Evolutionary conservation across 2,888 invertebrate species (phyloP), one percentile per base, ranked within the genome.

Genomic region (Phania funesta): DNA sequence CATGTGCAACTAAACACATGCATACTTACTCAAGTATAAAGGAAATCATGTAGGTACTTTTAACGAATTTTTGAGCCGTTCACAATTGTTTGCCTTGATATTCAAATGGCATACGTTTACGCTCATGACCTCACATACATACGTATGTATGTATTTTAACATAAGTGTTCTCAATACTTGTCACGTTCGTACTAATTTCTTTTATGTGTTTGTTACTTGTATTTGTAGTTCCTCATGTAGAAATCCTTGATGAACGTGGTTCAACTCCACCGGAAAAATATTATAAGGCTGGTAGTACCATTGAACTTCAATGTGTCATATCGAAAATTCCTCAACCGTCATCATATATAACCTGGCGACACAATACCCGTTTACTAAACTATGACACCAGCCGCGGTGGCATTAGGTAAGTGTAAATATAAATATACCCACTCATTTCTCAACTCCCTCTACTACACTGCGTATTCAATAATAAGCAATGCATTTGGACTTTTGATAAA

Each of bases 211-310:
- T 65, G 4, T 38, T 64, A 64, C 52, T 60, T 82, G 70, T 48
- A 29, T 70, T 85, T 74, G 50, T 93, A 96, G 96, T 96, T 88
- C 96, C 96, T 87, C 94, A 94, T 88, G 95, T 96, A 87, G 95
- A 95, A 88, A 96, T 96, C 86, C 93, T 95, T 56, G 96, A 96
- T 89, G 95, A 95, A 87, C 93, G 95, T 85, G 96, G 96, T 16
- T 93, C 94, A 35, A 93, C 94, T 44, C 93, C 95, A 0, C 94
- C 94, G 83, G 95, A 96, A 91, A 96, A 95, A 91, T 95, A 95
- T 90, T 96, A 96, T 92, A 95, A 96, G 89, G 94, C 95, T 85
- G 96, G 96, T 35, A 95, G 95, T 85, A 96, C 96, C 85, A 95
- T 96, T 87, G 96, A 96, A 89, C 92, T 96, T 76, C 94, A 95